These are phyloP conservation scores for Labeo calbasu DNA, from an alignment of 2,797 vertebrate species.

Conservation along the genomic window DNA sequence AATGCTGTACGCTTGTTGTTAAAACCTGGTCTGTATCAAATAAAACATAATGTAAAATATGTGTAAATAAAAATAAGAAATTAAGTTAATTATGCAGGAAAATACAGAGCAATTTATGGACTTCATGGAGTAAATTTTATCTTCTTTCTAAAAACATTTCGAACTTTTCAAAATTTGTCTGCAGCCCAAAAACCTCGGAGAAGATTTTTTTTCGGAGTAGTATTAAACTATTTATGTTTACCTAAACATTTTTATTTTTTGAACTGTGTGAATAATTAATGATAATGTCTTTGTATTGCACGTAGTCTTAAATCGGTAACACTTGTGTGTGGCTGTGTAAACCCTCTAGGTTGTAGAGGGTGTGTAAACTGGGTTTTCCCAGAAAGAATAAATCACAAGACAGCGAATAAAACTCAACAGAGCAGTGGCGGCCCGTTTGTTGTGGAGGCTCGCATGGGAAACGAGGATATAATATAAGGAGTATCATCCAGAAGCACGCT, in stretches of 20 bases:
- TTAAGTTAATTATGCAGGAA: neutral
- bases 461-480: conserved; percentile 82
- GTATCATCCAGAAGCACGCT: conserved; percentile 74
- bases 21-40: neutral
- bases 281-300: conserved; percentile 14
- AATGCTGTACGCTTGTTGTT: neutral
- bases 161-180: neutral
- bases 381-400: conserved; percentile 74
- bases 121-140: neutral
- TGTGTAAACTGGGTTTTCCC: conserved; percentile 55
- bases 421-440: conserved; percentile 65
- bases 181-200: neutral
- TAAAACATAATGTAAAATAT: neutral
- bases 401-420: conserved; percentile 65
- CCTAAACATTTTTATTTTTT: neutral
- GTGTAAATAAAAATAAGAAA: neutral
- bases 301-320: conserved; percentile 22
- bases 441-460: conserved; percentile 73
- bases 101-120: neutral
- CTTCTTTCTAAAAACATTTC: neutral
- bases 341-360: conserved; percentile 58
- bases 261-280: neutral
- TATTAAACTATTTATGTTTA: neutral
- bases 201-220: neutral
- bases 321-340: conserved; percentile 58